Base-by-base conservation (phyloP, 2,113 vertebrate species). In the Paramisgurnus dabryanus region DNA sequence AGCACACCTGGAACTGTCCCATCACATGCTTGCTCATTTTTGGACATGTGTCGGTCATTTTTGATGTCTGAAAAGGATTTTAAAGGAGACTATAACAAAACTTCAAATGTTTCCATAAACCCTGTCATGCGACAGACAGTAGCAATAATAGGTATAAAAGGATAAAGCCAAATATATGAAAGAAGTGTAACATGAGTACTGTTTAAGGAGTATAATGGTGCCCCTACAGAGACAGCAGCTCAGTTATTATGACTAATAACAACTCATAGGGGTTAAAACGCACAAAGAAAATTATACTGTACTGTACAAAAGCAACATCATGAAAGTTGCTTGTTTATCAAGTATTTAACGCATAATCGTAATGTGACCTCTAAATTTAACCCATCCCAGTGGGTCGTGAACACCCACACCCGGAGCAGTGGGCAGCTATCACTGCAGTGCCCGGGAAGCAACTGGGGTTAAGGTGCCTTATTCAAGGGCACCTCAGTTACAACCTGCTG, bases 1-100 rank as follows among this genome's bases (percentile, higher is more conserved):
- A 63, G 78, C 18, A 45, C 27, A 13, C 9, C 50, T 9, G 68
- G 13, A 34, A 17, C 40, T 18, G 60, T 47, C 15, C 53, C 75
- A 34, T 64, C 17, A 58, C 72, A 68, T 9, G 49, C 41, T 34
- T 55, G 80, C 7, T 83, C 67, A 64, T 70, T 58, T 53, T 77
- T 72, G 39, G 80, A 60, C 15, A 75, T 49, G 34, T 17, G 34
- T 5, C 57, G 70, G 57, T 41, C 67, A 27, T 71, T 67, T 10
- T 78, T 53, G 60, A 81, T 53, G 15, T 61, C 76, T 63, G 68
- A 72, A 67, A 50, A 68, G 41, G 17, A 12, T 43, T 17, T 1
- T 63, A 8, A 8, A 68, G 6, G 27, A 0, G 0, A 22, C 53
- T 6, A 7, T 53, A 12, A 13, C 5, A 53, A 4, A 58, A 18